Evolutionary conservation across 2,888 invertebrate species (phyloP), one percentile per base, ranked within the genome.

Genomic region (Keiferia lycopersicella): DNA sequence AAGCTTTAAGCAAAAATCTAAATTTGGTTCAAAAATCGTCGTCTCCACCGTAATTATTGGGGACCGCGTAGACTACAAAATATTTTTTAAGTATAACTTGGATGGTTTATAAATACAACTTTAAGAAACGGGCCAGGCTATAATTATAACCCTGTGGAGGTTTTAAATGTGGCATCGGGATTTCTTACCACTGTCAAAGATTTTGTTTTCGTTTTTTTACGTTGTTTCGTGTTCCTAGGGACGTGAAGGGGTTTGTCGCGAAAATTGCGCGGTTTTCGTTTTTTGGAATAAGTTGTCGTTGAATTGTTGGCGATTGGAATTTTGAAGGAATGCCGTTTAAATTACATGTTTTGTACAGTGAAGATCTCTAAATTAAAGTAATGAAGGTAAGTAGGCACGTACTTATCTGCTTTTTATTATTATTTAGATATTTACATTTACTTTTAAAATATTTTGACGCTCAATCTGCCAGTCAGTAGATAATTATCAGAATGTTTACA

Each of bases 121-220:
- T 56, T 56, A 74, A 73, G 69, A 75, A 68, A 62, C 66, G 70
- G 71, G 67, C 65, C 56, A 26, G 30, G 67, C 68, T 73, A 76
- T 84, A 84, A 84, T 85, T 83, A 84, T 80, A 82, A 71, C 75
- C 74, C 78, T 75, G 73, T 76, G 68, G 74, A 69, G 78, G 78
- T 75, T 79, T 82, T 81, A 82, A 83, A 82, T 76, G 78, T 70
- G 72, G 71, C 65, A 63, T 41, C 57, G 63, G 60, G 63, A 65
- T 63, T 63, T 65, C 65, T 72, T 71, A 67, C 69, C 64, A 56
- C 68, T 67, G 67, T 72, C 67, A 68, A 69, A 70, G 69, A 69
- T 73, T 72, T 72, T 68, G 67, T 72, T 73, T 74, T 76, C 73
- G 67, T 70, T 71, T 77, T 78, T 61, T 62, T 60, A 53, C 45